phyloP scores from a whole-genome alignment of 2,797 vertebrate genomes.

The Bradypodion pumilum region DNA sequence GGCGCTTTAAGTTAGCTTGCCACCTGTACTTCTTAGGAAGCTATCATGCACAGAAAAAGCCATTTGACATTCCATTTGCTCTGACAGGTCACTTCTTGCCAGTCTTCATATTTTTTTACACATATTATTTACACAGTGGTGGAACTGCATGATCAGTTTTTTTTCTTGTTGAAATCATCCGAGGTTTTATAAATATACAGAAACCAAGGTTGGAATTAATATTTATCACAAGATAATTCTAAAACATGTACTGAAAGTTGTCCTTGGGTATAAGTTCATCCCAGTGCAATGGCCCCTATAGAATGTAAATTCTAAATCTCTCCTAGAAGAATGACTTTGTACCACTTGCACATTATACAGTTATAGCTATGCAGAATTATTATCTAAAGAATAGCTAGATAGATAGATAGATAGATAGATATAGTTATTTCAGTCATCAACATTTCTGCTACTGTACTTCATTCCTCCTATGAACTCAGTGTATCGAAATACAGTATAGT shows the following conservation, averaged over 20 bases:
- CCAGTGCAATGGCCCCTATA: neutral
- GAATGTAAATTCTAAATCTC: constrained; percentile 8
- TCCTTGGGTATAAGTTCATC: neutral
- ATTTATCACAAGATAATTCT: constrained; percentile 18
- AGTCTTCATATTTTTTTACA: constrained; percentile 17
- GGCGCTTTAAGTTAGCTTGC: constrained; percentile 11
- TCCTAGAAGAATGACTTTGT: neutral
- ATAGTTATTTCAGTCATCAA: neutral
- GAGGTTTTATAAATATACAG: constrained; percentile 13
- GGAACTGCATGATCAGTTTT: constrained; percentile 1
- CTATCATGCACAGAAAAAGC: constrained; percentile 3
- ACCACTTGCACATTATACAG: neutral
- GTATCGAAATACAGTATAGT: neutral
- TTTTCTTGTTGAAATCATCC: constrained; percentile 18
- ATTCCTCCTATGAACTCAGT: neutral
- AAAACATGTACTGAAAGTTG: neutral
- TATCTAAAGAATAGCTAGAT: neutral
- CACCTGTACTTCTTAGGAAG: constrained; percentile 18
- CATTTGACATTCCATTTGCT: constrained; percentile 32
- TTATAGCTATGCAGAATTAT: neutral
- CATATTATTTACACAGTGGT: constrained; percentile 16
- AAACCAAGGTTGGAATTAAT: constrained; percentile 27
- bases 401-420: too few relatives aligned
- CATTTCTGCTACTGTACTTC: neutral
- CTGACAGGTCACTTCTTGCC: constrained; percentile 16